Evolutionary conservation across 2,113 vertebrate genomes (phyloP), one percentile per base, ranked within the genome.

Genomic region (Salvelinus namaycush): DNA sequence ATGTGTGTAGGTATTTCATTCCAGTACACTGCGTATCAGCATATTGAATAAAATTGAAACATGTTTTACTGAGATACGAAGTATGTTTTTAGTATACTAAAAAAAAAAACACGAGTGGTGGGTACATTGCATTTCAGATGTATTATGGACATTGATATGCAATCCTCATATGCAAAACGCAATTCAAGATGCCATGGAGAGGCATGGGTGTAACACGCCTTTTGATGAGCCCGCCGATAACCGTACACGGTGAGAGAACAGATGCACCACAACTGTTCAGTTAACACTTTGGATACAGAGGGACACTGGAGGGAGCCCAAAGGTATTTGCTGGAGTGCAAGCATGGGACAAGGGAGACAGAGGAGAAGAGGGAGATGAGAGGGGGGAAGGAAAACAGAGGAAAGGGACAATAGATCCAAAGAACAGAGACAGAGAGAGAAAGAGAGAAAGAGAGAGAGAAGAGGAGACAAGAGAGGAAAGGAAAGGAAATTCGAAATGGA

Each of bases 251-350:
- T 81, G 82, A 78, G 82, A 83, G 31, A 86, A 74, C 81, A 86
- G 77, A 87, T 86, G 84, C 57, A 77, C 57, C 64, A 60, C 83
- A 87, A 75, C 78, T 82, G 81, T 84, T 87, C 81, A 88, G 75
- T 87, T 87, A 84, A 81, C 76, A 79, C 20, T 68, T 34, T 2
- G 16, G 29, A 68, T 26, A 66, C 13, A 9, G 66, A 68, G 66
- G 64, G 26, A 68, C 9, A 8, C 26, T 66, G 34, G 67, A 70
- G 51, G 68, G 75, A 68, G 26, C 51, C 14, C 5, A 54, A 14
- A 18, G 51, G 51, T 44, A 44, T 44, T 9, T 44, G 9, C 11
- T 26, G 22, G 64, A 84, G 70, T 76, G 66, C 20, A 70, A 68
- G 73, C 22, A 49, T 3, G 29, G 29, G 78, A 64, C 73, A 70